Conservation (phyloP, 2,113 vertebrate species). For the Talpa occidentalis region DNA sequence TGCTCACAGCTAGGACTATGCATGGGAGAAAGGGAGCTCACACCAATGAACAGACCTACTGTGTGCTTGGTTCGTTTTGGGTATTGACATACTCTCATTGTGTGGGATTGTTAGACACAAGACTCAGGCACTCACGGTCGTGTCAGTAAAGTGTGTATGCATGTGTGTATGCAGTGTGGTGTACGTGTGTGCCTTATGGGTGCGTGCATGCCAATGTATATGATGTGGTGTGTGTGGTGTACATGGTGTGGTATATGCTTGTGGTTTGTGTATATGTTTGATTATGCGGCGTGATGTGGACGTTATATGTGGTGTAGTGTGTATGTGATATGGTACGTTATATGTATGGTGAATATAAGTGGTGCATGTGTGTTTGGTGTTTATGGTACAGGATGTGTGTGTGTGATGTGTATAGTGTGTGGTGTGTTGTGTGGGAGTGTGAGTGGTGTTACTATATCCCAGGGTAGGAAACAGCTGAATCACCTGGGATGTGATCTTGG, state of each 20-base stretch:
- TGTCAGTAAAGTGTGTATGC: neutral
- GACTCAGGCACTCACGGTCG: neutral
- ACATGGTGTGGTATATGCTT: neutral
- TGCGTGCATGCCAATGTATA: neutral
- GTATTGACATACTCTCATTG: neutral
- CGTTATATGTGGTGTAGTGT: too few relatives aligned
- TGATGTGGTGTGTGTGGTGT: too few relatives aligned
- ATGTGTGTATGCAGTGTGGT: neutral
- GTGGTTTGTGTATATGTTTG: neutral
- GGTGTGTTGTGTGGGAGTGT: neutral
- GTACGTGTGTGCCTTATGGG: neutral
- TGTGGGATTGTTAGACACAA: neutral
- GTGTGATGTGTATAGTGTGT: too few relatives aligned
- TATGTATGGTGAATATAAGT: too few relatives aligned
- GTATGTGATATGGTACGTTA: too few relatives aligned
- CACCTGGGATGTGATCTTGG: neutral
- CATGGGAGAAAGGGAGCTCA: neutral
- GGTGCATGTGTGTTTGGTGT: neutral
- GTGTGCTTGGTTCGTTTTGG: neutral
- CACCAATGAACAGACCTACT: fast-evolving
- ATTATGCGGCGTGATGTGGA: too few relatives aligned
- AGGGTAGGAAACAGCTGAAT: neutral
- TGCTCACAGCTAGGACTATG: neutral
- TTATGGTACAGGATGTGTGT: too few relatives aligned
- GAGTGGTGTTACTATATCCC: neutral